These are phyloP conservation scores for Ataeniobius toweri DNA, from an alignment of 2,797 vertebrate species.

Conservation along the genomic window DNA sequence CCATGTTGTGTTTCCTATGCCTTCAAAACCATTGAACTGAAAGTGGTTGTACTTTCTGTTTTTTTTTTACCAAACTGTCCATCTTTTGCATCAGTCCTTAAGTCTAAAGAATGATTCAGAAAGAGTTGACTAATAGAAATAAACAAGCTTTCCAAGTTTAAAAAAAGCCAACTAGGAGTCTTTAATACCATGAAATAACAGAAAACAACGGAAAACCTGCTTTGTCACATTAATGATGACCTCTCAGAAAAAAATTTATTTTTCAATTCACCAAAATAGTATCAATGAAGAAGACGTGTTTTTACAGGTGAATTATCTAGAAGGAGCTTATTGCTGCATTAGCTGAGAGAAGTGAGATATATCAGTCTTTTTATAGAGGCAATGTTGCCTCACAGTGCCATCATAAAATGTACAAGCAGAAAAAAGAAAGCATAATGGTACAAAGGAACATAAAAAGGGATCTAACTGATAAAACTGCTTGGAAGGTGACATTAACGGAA, in stretches of 20 bases:
- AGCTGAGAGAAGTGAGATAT: conserved; percentile 18
- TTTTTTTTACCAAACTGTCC: not conserved
- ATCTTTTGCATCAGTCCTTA: not conserved
- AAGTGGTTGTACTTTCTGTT: not conserved
- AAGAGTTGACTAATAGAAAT: not conserved
- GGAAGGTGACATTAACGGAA: conserved; percentile 11
- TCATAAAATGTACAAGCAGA: not conserved
- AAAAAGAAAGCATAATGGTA: not conserved
- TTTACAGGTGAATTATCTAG: conserved; percentile 36
- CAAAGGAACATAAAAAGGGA: conserved; percentile 5
- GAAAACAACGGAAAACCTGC: conserved; percentile 38
- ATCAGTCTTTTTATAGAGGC: conserved; percentile 19
- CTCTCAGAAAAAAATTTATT: conserved; percentile 11
- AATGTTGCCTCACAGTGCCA: conserved; percentile 3
- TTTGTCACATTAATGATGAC: conserved; percentile 53
- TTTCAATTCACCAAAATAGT: conserved; percentile 51
- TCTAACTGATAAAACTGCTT: not conserved
- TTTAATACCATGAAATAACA: not conserved
- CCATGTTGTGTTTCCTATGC: not conserved
- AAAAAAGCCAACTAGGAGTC: conserved; percentile 38
- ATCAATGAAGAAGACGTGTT: conserved; percentile 18
- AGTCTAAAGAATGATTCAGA: not conserved
- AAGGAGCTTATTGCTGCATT: conserved; percentile 50
- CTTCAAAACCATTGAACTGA: not conserved
- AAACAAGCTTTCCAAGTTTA: conserved; percentile 27